phyloP scores from a whole-genome alignment of 1,140 invertebrate genomes.

The Hestina assimilis region DNA sequence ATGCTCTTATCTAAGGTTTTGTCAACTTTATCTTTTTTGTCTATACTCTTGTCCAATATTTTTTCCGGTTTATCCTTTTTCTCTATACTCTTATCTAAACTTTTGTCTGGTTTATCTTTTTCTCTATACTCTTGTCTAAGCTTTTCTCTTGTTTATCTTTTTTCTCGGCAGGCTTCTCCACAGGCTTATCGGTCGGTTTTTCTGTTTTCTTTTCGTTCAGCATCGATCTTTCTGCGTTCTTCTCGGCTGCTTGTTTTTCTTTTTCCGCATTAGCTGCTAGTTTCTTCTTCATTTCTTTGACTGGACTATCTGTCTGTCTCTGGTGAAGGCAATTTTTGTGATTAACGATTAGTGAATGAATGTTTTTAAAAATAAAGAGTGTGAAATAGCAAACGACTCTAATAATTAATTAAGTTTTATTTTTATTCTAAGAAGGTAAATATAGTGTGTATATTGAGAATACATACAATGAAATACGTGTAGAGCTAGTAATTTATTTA shows the following conservation, averaged over 20 bases:
- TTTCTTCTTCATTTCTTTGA: conserved; percentile 72
- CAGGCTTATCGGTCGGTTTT: conserved; percentile 29
- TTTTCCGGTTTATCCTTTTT: conserved; percentile 23
- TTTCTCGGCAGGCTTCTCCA: conserved; percentile 41
- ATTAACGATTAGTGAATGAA: no score
- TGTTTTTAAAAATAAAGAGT: no score
- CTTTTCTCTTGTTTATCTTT: conserved; percentile 32
- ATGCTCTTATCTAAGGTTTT: no score
- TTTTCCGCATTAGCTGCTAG: conserved; percentile 64
- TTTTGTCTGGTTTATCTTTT: conserved; percentile 28
- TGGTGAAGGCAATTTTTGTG: no score
- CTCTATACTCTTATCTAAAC: conserved; percentile 12
- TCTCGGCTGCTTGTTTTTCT: conserved; percentile 53
- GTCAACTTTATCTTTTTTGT: conserved; percentile 23
- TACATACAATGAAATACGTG: no score
- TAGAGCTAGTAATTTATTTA: no score
- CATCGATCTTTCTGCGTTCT: conserved; percentile 31
- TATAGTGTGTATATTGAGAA: no score
- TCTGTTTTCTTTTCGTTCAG: conserved; percentile 34
- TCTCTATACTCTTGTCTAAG: conserved; percentile 33
- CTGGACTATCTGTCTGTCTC: conserved; percentile 56
- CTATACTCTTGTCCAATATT: conserved; percentile 30
- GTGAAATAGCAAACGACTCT: no score
- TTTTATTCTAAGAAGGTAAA: no score
- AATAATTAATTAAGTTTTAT: no score